Evolutionary conservation across 2,797 vertebrate species (phyloP), one percentile per base, ranked within the genome.

Genomic region (Heterohyrax brucei): DNA sequence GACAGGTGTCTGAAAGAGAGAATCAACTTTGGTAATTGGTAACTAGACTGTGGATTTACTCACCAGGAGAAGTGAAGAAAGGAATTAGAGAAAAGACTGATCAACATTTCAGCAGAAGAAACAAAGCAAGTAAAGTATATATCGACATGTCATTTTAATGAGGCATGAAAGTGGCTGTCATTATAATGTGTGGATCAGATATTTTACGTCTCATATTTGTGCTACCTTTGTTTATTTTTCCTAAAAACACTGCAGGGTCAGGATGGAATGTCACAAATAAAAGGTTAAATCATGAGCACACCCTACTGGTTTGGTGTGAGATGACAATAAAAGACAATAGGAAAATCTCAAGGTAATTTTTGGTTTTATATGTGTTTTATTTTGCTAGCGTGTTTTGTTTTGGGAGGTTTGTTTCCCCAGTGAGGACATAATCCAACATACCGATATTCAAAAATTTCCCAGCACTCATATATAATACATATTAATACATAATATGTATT

Each of bases 241-340:
- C 5, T 64, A 50, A n/a, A 83, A 91, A 82, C 1, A 64, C 18
- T 77, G 59, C 7, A 10, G 13, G 61, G 79, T 76, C 93, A 61
- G 39, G 50, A 87, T 89, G 75, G 84, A 53, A 59, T 82, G 19
- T 46, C 73, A 3, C 56, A 72, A 85, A 44, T 10, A 92, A 48
- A 95, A 93, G n/a, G 81, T 50, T 93, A 72, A 91, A 78, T 95
- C 81, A n/a, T 86, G 94, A 96, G 95, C 95, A 95, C 96, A 92
- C 86, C 79, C 88, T 97, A 85, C 93, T 95, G 82, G 96, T 75
- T 91, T 91, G 56, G 26, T 53, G 3, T 39, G 64, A 95, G 91
- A 95, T 61, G n/a, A 90, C 91, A 95, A 59, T 78, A 92, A 95
- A 88, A 62, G 48, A 46, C 78, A 73, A 83, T n/a, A 87, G 26